These are phyloP conservation scores for Lasioglossum leucozonium DNA, from an alignment of 2,888 invertebrate genomes.

Conservation along the genomic window DNA sequence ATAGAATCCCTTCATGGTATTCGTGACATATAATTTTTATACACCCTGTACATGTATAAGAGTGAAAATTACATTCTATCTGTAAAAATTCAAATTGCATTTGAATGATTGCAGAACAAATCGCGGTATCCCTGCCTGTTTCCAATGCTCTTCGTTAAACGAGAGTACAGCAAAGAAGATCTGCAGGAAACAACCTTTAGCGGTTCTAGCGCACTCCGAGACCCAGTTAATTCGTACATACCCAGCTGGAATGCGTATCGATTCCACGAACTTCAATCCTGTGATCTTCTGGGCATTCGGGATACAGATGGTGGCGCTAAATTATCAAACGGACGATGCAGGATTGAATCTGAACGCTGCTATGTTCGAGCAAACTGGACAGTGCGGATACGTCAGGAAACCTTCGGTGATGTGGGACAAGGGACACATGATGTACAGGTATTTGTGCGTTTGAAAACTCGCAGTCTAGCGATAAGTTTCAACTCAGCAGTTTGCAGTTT, in stretches of 20 bases:
- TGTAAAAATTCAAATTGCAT: neutral
- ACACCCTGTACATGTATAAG: neutral
- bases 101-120: conserved; percentile 71
- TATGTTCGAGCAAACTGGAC: conserved; percentile 96
- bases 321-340: conserved; percentile 96
- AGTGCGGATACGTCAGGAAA: conserved; percentile 94
- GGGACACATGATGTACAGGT: conserved; percentile 90
- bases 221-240: conserved; percentile 96
- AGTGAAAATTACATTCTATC: neutral
- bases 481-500: too few relatives aligned
- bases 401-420: conserved; percentile 96
- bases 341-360: conserved; percentile 95
- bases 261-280: conserved; percentile 98
- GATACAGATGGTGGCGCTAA: conserved; percentile 95
- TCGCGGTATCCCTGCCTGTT: conserved; percentile 86
- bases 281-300: conserved; percentile 98
- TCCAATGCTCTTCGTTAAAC: conserved; percentile 96
- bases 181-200: conserved; percentile 94
- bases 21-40: too few relatives aligned
- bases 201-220: conserved; percentile 93
- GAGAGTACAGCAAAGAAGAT: conserved; percentile 97
- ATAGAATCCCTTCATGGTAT: too few relatives aligned
- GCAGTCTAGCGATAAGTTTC: too few relatives aligned
- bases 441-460: neutral
- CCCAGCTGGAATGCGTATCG: conserved; percentile 97